Evolutionary conservation across 2,888 invertebrate genomes (phyloP).

Genomic region (Leptinotarsa peninsularis): DNA sequence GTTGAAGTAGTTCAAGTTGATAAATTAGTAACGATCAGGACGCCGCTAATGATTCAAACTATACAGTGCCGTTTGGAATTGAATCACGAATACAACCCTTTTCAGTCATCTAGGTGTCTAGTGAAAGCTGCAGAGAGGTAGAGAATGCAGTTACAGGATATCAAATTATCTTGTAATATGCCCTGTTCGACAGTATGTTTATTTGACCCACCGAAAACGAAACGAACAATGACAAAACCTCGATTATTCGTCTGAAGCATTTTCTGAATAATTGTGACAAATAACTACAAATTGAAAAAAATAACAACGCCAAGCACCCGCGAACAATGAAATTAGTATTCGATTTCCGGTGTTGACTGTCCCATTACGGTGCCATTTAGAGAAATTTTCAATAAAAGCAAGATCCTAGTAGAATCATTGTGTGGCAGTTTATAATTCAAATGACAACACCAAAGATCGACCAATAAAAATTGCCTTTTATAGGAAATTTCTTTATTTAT

Average conservation of each 20-base stretch:
- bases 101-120: too few species aligned
- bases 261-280: neutral
- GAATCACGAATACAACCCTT: too few species aligned
- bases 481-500: slow-evolving; percentile 25
- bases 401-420: slow-evolving; percentile 1
- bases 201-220: neutral
- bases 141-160: too few species aligned
- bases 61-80: too few species aligned
- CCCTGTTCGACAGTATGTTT: neutral
- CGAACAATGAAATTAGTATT: slow-evolving; percentile 18
- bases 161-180: too few species aligned
- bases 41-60: too few species aligned
- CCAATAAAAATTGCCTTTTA: slow-evolving; percentile 23
- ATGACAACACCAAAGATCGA: slow-evolving; percentile 20
- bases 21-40: too few species aligned
- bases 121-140: too few species aligned
- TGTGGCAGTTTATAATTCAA: slow-evolving; percentile 16
- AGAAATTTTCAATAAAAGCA: slow-evolving; percentile 18
- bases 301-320: slow-evolving; percentile 7
- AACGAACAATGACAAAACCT: neutral
- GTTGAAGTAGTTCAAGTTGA: too few species aligned
- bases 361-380: slow-evolving; percentile 22
- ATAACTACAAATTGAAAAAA: slow-evolving; percentile 7
- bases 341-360: slow-evolving; percentile 21
- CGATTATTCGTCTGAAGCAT: neutral